Base-by-base conservation (phyloP, 2,888 invertebrate species). In the Diplazon laetatorius region DNA sequence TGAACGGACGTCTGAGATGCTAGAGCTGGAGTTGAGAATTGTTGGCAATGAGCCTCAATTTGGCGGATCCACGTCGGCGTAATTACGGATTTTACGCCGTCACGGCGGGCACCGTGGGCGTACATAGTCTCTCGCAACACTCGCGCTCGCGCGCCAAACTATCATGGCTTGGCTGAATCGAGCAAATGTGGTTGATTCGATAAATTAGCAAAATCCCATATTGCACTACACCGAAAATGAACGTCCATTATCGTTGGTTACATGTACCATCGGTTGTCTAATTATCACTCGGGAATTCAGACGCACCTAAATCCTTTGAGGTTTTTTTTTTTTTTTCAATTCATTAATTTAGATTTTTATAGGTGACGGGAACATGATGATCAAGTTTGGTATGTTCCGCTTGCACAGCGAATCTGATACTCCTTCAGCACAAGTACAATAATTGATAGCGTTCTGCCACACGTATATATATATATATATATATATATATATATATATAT, bases 121-220 rank as follows among this genome's bases (percentile, higher is more conserved):
- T 71, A 75, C n/a, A n/a, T n/a, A n/a, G n/a, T n/a, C n/a, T n/a
- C n/a, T 55, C 55, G 68, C 69, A 10, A 74, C 66, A 82, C 75
- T 76, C 66, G 66, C 73, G 69, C 55, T n/a, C n/a, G 71, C 73
- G 52, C 72, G 52, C 37, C 50, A 59, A 18, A 70, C 39, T 46
- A 72, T 80, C 77, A 78, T 78, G 78, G 80, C 69, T 59, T 44
- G 70, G 50, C 60, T 30, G 30, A 73, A 78, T 76, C 65, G 66
- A 65, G 59, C 59, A 73, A 78, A 78, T 73, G 76, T 71, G 72
- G 65, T 75, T 78, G 72, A 66, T 65, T 73, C 80, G 80, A 84
- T 85, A 84, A 85, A 85, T 85, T 86, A 85, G 85, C 83, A 70
- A 84, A 82, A 83, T 84, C 82, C 80, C 83, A 82, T 83, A 78